phyloP scores from a whole-genome alignment of 2,113 vertebrate genomes.

The Podilymbus podiceps region DNA sequence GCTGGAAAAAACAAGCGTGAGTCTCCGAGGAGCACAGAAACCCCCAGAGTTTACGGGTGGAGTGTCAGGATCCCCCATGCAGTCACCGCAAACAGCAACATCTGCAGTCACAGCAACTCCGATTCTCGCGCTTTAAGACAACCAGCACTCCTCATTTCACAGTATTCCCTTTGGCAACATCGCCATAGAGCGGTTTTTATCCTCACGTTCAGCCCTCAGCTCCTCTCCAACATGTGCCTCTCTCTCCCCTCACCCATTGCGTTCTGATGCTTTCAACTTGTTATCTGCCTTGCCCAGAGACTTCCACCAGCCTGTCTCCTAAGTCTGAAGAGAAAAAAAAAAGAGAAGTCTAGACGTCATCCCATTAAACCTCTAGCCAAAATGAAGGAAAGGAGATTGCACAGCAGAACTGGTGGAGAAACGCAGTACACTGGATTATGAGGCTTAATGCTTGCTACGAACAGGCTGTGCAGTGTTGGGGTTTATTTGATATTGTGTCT shows the following conservation, averaged over 20 bases:
- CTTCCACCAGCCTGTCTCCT: not conserved
- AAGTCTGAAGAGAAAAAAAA: not conserved
- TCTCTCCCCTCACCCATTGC: accelerated
- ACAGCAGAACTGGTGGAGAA: not conserved
- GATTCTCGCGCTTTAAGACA: accelerated
- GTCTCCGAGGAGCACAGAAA: accelerated
- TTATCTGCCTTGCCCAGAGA: not conserved
- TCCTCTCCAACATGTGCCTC: not conserved
- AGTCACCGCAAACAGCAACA: not conserved
- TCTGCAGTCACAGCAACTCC: not conserved
- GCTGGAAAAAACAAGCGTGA: not conserved
- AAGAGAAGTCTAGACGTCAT: not conserved
- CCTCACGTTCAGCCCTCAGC: not conserved
- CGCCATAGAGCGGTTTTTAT: not conserved
- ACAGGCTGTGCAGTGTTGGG: accelerated
- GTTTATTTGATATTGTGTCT: accelerated
- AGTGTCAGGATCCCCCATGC: accelerated
- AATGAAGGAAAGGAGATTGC: not conserved
- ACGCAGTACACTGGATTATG: not conserved
- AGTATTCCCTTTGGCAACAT: not conserved
- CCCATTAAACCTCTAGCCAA: not conserved
- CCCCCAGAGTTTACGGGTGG: accelerated
- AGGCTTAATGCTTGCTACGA: accelerated
- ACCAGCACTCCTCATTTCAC: not conserved
- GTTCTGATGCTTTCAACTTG: not conserved